Percentiles rank a stretch among this genome's conserved stretches.
These are phyloP conservation scores for Coendou prehensilis DNA, from an alignment of 2,797 vertebrate genomes.

Conservation along the genomic window DNA sequence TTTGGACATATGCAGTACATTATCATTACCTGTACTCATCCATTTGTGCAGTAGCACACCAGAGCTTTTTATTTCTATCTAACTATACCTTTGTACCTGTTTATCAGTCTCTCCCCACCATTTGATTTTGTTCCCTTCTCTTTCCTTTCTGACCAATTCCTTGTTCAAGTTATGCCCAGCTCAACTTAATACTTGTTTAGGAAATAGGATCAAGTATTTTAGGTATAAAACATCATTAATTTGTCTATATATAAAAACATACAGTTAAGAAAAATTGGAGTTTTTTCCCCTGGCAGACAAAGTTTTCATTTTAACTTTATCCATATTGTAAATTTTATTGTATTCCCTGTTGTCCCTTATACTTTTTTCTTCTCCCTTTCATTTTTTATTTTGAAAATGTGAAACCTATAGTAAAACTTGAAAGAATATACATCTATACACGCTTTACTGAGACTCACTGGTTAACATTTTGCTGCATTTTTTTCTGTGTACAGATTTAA, in stretches of 20 bases:
- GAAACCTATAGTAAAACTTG: not conserved
- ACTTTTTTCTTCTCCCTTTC: not conserved
- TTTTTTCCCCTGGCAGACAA: not conserved
- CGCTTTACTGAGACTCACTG: not conserved
- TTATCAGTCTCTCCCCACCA: not conserved
- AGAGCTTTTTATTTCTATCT: not conserved
- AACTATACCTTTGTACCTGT: not conserved
- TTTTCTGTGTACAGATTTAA: not conserved
- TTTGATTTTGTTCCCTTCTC: not conserved
- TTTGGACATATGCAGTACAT: not conserved
- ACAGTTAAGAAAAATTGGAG: conserved; percentile 11
- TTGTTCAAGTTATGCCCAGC: not conserved
- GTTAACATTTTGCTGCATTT: conserved; percentile 43
- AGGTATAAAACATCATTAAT: not conserved
- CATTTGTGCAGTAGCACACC: not conserved
- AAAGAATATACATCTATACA: not conserved
- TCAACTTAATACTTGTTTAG: conserved; percentile 19
- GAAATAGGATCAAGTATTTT: not conserved
- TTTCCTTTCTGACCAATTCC: not conserved
- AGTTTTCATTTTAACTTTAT: conserved; percentile 36
- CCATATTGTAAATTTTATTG: conserved; percentile 5
- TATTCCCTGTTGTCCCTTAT: not conserved
- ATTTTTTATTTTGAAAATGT: conserved; percentile 37
- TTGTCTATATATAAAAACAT: not conserved
- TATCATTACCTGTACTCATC: not conserved